Percentiles rank a stretch among this genome's conserved stretches.
Conservation (phyloP, 2,797 vertebrate species). For the Poeciliopsis gracilis region DNA sequence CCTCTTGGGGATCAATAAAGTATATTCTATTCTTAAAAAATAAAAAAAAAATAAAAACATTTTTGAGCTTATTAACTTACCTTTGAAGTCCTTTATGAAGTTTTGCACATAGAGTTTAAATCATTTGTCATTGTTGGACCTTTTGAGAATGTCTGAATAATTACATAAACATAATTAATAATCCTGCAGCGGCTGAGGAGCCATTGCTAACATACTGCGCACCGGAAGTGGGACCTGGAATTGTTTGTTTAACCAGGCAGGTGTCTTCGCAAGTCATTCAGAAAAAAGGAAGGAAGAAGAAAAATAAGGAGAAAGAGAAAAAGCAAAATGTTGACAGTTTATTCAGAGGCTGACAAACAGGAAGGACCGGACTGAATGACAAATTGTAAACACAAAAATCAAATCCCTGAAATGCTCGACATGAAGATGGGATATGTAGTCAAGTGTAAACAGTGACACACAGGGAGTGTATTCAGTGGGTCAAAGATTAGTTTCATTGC, state of each 20-base stretch:
- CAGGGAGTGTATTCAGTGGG: background rate
- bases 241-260: background rate
- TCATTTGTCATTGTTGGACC: too few relatives aligned
- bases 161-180: too few relatives aligned
- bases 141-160: too few relatives aligned
- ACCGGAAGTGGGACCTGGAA: background rate
- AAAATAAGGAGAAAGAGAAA: background rate
- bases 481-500: background rate
- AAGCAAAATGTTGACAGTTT: background rate
- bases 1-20: too few relatives aligned
- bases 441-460: background rate
- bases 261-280: background rate
- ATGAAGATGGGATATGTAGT: background rate
- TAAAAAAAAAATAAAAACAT: too few relatives aligned
- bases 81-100: too few relatives aligned
- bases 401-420: conserved; percentile 2
- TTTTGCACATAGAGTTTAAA: too few relatives aligned
- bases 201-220: too few relatives aligned
- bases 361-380: background rate
- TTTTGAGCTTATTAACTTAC: too few relatives aligned
- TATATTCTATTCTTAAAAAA: too few relatives aligned
- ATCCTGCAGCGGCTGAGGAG: too few relatives aligned
- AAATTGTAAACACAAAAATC: background rate
- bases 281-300: background rate
- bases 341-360: background rate